These are phyloP conservation scores for Sinocyclocheilus grahami DNA, from an alignment of 2,113 vertebrate genomes.

Conservation along the genomic window DNA sequence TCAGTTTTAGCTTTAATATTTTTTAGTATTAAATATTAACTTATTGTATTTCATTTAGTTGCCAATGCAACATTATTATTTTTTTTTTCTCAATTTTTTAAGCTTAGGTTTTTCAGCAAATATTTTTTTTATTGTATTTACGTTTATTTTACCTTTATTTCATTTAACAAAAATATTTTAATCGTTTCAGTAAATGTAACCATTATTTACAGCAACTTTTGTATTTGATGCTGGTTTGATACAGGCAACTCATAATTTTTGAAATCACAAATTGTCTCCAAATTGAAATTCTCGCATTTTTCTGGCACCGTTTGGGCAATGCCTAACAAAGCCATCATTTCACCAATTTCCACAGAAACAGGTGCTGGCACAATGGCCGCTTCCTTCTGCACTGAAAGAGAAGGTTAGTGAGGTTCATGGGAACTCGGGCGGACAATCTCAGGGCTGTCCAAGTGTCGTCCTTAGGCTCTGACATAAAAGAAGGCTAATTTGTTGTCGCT, in stretches of 20 bases:
- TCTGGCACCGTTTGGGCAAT: slow-evolving; percentile 56
- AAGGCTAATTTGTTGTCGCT: slow-evolving; percentile 86
- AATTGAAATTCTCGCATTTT: not conserved
- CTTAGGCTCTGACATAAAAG: slow-evolving; percentile 77
- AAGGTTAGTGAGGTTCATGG: slow-evolving; percentile 85
- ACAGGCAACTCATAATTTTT: not conserved
- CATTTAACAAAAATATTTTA: not conserved
- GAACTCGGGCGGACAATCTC: slow-evolving; percentile 82
- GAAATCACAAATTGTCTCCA: not conserved
- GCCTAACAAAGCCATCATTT: slow-evolving; percentile 87
- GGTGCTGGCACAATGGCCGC: slow-evolving; percentile 84
- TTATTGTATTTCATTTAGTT: too few species aligned
- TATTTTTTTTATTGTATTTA: too few species aligned
- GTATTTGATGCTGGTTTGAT: not conserved
- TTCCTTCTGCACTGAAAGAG: slow-evolving; percentile 80
- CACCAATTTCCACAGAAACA: slow-evolving; percentile 86
- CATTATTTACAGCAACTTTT: not conserved
- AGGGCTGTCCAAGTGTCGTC: slow-evolving; percentile 83
- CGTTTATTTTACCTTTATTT: too few species aligned
- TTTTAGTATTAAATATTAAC: too few species aligned
- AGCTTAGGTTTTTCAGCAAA: too few species aligned
- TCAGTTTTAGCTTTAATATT: too few species aligned
- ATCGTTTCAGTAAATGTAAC: not conserved
- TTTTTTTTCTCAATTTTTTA: too few species aligned
- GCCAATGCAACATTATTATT: too few species aligned